phyloP scores from a whole-genome alignment of 1,140 invertebrate species.

The Ectropis grisescens region DNA sequence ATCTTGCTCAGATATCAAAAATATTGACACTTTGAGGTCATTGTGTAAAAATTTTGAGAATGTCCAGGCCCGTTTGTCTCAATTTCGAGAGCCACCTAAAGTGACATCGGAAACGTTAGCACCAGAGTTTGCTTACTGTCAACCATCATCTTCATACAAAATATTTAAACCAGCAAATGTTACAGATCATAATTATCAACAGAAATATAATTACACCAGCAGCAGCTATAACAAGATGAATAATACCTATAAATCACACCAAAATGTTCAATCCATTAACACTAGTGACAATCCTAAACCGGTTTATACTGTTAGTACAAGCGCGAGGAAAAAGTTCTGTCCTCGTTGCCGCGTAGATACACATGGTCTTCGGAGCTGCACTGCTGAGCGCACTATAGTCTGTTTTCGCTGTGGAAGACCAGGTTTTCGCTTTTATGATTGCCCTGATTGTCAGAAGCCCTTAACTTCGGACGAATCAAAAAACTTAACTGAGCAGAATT shows the following conservation, averaged over 20 bases:
- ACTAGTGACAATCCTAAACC: background rate
- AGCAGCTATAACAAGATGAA: constrained; percentile 4
- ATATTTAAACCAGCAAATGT: constrained; percentile 1
- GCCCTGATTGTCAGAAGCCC: constrained; percentile 11
- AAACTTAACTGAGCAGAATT: constrained; percentile 13
- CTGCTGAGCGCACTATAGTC: constrained; percentile 1
- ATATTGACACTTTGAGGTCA: constrained; percentile 5
- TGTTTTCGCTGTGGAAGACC: constrained; percentile 18
- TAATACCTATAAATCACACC: constrained; percentile 3
- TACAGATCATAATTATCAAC: constrained; percentile 3
- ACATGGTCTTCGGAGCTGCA: constrained; percentile 13
- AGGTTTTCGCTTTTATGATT: constrained; percentile 10
- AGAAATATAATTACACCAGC: constrained; percentile 6
- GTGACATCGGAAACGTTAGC: constrained; percentile 11
- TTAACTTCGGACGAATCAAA: constrained; percentile 2
- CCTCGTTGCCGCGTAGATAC: constrained; percentile 12
- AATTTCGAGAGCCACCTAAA: constrained; percentile 15
- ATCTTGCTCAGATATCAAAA: constrained; percentile 3
- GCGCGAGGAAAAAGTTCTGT: constrained; percentile 6
- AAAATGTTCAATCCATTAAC: background rate
- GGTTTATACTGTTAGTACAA: background rate
- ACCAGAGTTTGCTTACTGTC: constrained; percentile 20
- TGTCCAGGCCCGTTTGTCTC: constrained; percentile 9
- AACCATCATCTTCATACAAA: background rate
- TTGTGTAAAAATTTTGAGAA: constrained; percentile 19